Conservation (phyloP, 2,888 invertebrate species). For the Eustalomyia histrio region DNA sequence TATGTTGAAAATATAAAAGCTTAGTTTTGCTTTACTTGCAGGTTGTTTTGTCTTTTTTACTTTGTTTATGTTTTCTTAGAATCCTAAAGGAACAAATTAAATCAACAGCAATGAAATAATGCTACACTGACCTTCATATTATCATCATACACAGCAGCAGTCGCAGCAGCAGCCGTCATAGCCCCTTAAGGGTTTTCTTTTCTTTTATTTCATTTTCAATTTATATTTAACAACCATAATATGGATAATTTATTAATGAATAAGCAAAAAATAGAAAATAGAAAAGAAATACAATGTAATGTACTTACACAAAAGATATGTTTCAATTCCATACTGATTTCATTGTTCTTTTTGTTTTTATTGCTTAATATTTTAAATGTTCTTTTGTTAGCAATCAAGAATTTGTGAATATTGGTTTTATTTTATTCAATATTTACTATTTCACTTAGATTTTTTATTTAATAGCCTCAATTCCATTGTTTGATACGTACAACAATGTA, state of each 20-base stretch:
- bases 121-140: constrained; percentile 30
- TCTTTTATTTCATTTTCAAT: constrained; percentile 28
- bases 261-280: not conserved
- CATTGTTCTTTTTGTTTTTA: constrained; percentile 17
- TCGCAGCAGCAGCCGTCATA: constrained; percentile 32
- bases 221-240: constrained; percentile 27
- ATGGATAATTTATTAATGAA: constrained; percentile 19
- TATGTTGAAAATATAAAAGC: constrained; percentile 18
- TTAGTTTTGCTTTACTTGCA: not conserved
- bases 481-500: too few relatives aligned
- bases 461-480: too few relatives aligned
- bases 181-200: constrained; percentile 38
- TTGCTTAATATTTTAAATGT: constrained; percentile 14
- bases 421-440: not conserved
- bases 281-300: constrained; percentile 7
- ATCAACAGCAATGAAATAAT: constrained; percentile 47
- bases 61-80: not conserved
- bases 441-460: not conserved
- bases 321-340: constrained; percentile 14
- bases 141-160: constrained; percentile 14
- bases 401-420: constrained; percentile 14
- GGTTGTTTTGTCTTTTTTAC: constrained; percentile 17
- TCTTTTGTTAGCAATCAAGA: not conserved
- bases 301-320: constrained; percentile 15
- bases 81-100: constrained; percentile 53